These are phyloP conservation scores for Eupsilia transversa DNA, from an alignment of 2,888 invertebrate species.

Conservation along the genomic window DNA sequence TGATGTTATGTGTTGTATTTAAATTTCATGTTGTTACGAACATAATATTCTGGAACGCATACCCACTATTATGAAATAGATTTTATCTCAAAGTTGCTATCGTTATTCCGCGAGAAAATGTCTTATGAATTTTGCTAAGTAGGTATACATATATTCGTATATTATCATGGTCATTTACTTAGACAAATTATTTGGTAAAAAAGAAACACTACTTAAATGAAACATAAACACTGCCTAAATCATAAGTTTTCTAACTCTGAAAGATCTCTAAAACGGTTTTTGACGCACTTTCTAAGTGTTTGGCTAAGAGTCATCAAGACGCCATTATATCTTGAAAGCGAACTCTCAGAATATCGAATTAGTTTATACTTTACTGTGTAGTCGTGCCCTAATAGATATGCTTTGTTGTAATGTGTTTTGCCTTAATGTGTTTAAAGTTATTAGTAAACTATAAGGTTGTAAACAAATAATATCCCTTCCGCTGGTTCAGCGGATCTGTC, in stretches of 20 bases:
- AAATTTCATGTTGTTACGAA: not conserved
- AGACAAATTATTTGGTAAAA: not conserved
- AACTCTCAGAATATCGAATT: slow-evolving; percentile 52
- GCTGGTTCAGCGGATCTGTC: too few relatives aligned
- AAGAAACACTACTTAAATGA: not conserved
- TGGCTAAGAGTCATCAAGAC: slow-evolving; percentile 31
- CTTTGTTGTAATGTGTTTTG: not conserved
- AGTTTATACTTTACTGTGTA: slow-evolving; percentile 23
- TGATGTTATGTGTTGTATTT: too few relatives aligned
- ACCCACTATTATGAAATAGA: not conserved
- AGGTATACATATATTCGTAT: not conserved
- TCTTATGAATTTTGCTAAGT: not conserved
- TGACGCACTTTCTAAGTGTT: slow-evolving; percentile 20
- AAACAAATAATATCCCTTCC: not conserved
- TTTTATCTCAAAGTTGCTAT: not conserved
- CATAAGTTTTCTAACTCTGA: not conserved
- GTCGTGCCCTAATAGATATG: not conserved
- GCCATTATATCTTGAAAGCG: slow-evolving; percentile 18
- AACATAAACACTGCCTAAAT: not conserved
- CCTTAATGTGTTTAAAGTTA: not conserved
- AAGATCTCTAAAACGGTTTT: not conserved
- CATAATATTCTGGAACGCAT: not conserved
- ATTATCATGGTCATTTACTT: not conserved
- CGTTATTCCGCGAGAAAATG: not conserved
- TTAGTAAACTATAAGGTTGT: not conserved